Base-by-base conservation (phyloP, 2,797 vertebrate species). In the Aldrovandia affinis region DNA sequence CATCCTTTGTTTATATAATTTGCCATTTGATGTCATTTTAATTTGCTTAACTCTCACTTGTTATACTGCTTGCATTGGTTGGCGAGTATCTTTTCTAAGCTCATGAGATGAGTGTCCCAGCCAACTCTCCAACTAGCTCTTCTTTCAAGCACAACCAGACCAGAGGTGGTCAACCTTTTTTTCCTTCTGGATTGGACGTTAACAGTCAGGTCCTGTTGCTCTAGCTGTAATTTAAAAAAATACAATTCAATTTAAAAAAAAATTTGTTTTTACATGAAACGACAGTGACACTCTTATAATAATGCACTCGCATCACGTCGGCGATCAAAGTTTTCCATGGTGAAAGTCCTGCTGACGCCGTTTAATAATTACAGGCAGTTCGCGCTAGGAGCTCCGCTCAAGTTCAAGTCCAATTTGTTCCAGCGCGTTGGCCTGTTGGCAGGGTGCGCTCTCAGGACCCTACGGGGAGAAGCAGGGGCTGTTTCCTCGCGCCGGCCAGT, bases 341-440 rank as follows among this genome's bases (percentile, higher is more conserved):
- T 28, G 15, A 18, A 30, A 14, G 57, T 47, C 28, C 25, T 6
- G 50, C 77, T 55, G 47, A 54, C 77, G 9, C 52, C 33, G 28
- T 8, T 6, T 42, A 25, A 44, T 25, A 73, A 73, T 44, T 14
- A 25, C 70, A 75, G 70, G 39, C 39, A 75, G 70, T 39, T 36
- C 78, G n/a, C 12, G 47, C 50, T 9, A 52, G 50, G 44, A 50
- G 25, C 77, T 50, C 22, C 50, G 22, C 47, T 30, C 47, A 33
- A 55, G 25, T 33, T 79, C 50, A 54, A 79, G 78, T 55, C 42
- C 25, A 52, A 79, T 54, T 75, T 42, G 70, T 75, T 44, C 20
- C 70, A 75, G 70, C 10, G 70, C 22, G 8, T 39, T 44, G 65
- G 30, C 30, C 33, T 12, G 33, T 39, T 73, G 68, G 68, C 12